Evolutionary conservation across 1,140 invertebrate species (phyloP).

Genomic region (Hirudo medicinalis): DNA sequence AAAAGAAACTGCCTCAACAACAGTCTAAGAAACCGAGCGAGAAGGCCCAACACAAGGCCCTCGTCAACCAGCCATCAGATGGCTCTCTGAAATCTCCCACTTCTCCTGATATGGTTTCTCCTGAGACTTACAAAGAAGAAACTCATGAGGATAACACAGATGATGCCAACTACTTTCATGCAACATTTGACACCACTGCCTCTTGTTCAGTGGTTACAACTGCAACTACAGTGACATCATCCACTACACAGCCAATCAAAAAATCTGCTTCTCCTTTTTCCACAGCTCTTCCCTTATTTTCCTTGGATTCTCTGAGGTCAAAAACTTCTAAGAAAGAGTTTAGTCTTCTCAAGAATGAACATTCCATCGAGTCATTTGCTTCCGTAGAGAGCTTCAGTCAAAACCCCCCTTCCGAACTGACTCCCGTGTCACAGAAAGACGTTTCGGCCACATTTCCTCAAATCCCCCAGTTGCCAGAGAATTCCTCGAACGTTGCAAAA

Average conservation of each 20-base stretch:
- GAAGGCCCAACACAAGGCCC: neutral
- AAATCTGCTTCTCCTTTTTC: neutral
- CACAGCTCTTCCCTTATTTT: slow-evolving; percentile 1
- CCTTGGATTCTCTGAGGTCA: neutral
- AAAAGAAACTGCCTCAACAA: slow-evolving; percentile 23
- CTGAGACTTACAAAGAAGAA: slow-evolving; percentile 4
- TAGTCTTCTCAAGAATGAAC: slow-evolving; percentile 3
- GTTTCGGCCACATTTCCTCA: too few species aligned
- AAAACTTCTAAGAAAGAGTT: slow-evolving; percentile 5
- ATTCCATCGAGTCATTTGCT: neutral
- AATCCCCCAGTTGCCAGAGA: too few species aligned
- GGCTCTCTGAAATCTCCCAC: neutral
- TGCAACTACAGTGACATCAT: neutral
- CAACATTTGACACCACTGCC: neutral
- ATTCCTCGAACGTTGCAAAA: too few species aligned
- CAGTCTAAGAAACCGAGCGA: slow-evolving; percentile 23
- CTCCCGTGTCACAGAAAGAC: neutral
- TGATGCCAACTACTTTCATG: slow-evolving; percentile 4
- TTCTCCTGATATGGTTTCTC: neutral
- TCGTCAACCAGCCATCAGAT: neutral
- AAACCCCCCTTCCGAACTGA: neutral
- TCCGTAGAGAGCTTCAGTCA: neutral
- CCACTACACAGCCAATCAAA: neutral
- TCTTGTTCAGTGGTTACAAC: neutral
- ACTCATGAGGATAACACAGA: neutral